A percentile compares a stretch with the other conserved stretches of the same genome.
Evolutionary conservation across 1,140 invertebrate species (phyloP).

Genomic region (Lanistes nyassanus): DNA sequence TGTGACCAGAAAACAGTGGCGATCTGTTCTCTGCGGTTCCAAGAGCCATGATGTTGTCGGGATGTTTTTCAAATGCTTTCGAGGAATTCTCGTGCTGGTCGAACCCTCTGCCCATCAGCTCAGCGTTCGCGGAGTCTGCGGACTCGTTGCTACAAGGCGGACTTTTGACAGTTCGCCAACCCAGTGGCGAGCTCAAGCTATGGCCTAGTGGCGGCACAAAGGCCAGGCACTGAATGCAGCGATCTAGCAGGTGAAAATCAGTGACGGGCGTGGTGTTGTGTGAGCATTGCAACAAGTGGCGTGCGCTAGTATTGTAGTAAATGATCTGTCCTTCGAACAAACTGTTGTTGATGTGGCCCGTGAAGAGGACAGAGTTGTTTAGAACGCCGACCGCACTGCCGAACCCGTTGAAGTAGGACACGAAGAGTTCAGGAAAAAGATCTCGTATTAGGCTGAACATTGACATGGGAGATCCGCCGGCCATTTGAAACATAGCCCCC

Average conservation of each 20-base stretch:
- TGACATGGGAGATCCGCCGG: neutral
- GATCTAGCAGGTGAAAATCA: neutral
- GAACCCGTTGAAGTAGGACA: slow-evolving; percentile 16
- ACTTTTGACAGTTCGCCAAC: slow-evolving; percentile 1
- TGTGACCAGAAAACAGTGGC: too few relatives aligned
- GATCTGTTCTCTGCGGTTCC: too few relatives aligned
- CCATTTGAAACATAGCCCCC: slow-evolving; percentile 7
- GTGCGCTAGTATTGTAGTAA: neutral
- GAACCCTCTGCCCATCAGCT: too few relatives aligned
- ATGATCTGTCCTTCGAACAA: slow-evolving; percentile 18
- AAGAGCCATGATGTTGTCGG: too few relatives aligned
- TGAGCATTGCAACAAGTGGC: slow-evolving; percentile 11
- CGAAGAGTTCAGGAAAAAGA: slow-evolving; percentile 1
- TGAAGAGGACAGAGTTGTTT: slow-evolving; percentile 14
- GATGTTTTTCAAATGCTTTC: too few relatives aligned
- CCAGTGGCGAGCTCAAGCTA: neutral
- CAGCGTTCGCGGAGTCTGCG: neutral
- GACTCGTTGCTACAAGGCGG: neutral
- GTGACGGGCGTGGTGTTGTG: slow-evolving; percentile 9
- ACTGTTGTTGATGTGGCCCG: slow-evolving; percentile 1
- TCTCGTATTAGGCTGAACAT: slow-evolving; percentile 4
- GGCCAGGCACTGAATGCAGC: neutral
- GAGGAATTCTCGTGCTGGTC: too few relatives aligned
- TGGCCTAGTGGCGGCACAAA: neutral
- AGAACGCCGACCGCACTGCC: neutral